Base-by-base conservation (phyloP, 1,140 invertebrate genomes). In the Saxidomus purpurata region DNA sequence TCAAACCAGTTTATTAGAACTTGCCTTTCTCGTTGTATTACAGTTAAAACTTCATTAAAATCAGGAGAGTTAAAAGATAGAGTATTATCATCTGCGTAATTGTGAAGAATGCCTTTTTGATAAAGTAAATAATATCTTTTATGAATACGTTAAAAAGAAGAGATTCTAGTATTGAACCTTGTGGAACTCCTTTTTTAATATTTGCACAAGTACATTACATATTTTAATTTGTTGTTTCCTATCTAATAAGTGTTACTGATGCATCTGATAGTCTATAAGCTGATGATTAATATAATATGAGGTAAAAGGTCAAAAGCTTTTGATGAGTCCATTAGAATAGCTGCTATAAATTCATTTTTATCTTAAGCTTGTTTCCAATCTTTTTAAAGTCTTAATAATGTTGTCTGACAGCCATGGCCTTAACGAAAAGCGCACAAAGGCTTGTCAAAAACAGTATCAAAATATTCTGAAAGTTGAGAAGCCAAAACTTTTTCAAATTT, bases 111-210 rank as follows among this genome's bases (percentile, higher is more conserved):
- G 55, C 28, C 28, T 71, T 47, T 38, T 71, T 38, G n/a, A 86
- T 76, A 28, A 86, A 86, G 25, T 76, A 28, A 76, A 86, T 55
- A 22, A 86, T 74, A 34, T 86, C 69, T 6, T 86, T 71, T 17
- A 86, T 86, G 38, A 86, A 86, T 52, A 86, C 47, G 25, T 55
- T 86, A 36, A 86, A 86, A 74, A 74, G 67, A 19, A 74, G 17
- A 0, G 83, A 47, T 11, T 67, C 83, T 61, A 19, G 69, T 43
- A n/a, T n/a, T n/a, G n/a, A n/a, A n/a, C n/a, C n/a, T n/a, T n/a
- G n/a, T n/a, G n/a, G n/a, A 55, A 76, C 84, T 4, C 71, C 74
- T 63, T 79, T 87, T 38, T 52, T 28, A n/a, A 87, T 77, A n/a
- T 25, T 31, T 28, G 4, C 13, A 31, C 28, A 76, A 77, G 9